Percentiles rank a stretch among this genome's conserved stretches.
These are phyloP conservation scores for Aromia moschata DNA, from an alignment of 2,888 invertebrate genomes.

Conservation along the genomic window DNA sequence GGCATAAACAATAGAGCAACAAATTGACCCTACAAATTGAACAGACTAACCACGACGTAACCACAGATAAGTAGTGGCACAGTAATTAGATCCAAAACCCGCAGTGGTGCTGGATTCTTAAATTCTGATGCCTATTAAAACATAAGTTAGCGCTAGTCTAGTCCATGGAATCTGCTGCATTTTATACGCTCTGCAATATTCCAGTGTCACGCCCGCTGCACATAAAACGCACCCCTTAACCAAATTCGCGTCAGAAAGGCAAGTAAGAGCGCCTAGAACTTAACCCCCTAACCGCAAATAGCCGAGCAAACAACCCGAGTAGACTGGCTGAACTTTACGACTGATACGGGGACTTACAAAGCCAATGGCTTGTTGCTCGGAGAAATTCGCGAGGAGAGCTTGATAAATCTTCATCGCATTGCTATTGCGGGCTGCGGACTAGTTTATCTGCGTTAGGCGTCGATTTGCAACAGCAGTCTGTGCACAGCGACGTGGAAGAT, in stretches of 20 bases:
- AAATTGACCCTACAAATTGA: too few species aligned
- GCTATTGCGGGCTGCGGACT: slow-evolving; percentile 27
- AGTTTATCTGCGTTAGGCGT: slow-evolving; percentile 24
- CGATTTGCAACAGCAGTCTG: slow-evolving; percentile 19
- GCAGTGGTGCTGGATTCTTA: too few species aligned
- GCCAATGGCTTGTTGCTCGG: slow-evolving; percentile 16
- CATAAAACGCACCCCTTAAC: background rate
- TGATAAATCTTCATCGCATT: slow-evolving; percentile 31
- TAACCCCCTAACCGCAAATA: slow-evolving; percentile 16
- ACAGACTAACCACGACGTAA: too few species aligned
- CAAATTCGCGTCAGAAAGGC: background rate
- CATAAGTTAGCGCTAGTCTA: too few species aligned
- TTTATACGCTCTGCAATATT: background rate
- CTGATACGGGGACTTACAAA: slow-evolving; percentile 13
- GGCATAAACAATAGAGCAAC: too few species aligned
- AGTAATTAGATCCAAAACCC: too few species aligned
- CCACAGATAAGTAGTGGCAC: too few species aligned
- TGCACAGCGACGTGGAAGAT: slow-evolving; percentile 20
- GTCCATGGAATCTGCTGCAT: too few species aligned
- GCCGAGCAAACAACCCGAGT: slow-evolving; percentile 11
- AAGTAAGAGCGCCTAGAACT: slow-evolving; percentile 8
- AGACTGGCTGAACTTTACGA: slow-evolving; percentile 20
- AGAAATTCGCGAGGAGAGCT: slow-evolving; percentile 11
- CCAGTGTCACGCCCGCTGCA: background rate
- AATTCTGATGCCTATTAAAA: too few species aligned